A percentile compares a stretch with the other conserved stretches of the same genome.
Conservation (phyloP, 2,113 vertebrate genomes). For the Spermophilus dauricus region DNA sequence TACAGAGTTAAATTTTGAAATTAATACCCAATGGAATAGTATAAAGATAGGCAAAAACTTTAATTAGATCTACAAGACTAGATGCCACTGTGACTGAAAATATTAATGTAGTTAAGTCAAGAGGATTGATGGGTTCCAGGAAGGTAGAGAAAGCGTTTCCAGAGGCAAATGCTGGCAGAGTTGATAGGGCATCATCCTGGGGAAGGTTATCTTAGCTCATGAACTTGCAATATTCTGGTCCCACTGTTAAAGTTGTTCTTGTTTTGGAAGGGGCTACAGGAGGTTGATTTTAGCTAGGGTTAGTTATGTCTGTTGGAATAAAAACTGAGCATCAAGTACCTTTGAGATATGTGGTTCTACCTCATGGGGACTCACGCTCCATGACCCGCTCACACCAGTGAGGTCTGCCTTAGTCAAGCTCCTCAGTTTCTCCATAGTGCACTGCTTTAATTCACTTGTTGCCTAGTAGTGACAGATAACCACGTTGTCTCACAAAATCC, state of each 20-base stretch:
- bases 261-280: not conserved
- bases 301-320: not conserved
- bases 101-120: not conserved
- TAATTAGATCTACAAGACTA: not conserved
- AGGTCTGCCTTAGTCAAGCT: not conserved
- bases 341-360: not conserved
- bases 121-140: not conserved
- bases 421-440: not conserved
- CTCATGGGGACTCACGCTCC: not conserved
- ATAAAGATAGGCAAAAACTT: not conserved
- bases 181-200: not conserved
- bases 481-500: not conserved
- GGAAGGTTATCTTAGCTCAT: not conserved
- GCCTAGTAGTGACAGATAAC: not conserved
- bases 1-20: not conserved
- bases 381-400: not conserved
- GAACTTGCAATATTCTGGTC: not conserved
- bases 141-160: not conserved
- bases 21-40: not conserved
- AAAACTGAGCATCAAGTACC: not conserved
- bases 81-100: not conserved
- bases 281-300: not conserved
- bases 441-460: not conserved
- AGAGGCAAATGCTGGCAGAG: not conserved
- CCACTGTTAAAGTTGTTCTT: not conserved